Evolutionary conservation across 1,140 invertebrate species (phyloP).

Genomic region (Subanguina moxae): DNA sequence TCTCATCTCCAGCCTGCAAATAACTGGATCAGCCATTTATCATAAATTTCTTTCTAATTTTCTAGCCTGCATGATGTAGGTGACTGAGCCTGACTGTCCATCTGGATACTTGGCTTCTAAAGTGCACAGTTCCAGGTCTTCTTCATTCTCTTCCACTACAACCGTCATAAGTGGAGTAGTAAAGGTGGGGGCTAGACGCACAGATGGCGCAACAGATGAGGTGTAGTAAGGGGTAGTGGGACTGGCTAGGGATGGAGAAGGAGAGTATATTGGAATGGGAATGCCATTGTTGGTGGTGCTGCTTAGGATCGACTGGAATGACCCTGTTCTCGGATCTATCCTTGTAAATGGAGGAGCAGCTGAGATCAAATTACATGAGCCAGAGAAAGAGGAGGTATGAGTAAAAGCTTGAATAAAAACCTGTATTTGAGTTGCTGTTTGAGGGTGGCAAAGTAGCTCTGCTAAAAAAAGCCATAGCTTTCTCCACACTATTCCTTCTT

Average conservation of each 20-base stretch:
- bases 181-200: conserved; percentile 10
- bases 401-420: background rate
- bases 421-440: background rate
- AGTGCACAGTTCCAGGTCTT: conserved; percentile 43
- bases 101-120: conserved; percentile 52
- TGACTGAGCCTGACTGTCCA: conserved; percentile 29
- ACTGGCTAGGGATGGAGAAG: background rate
- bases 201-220: background rate
- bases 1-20: conserved; percentile 2
- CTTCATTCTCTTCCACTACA: conserved; percentile 52
- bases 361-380: background rate
- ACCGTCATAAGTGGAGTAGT: conserved; percentile 40
- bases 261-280: too few relatives aligned
- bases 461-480: background rate
- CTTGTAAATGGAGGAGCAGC: conserved; percentile 6
- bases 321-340: conserved; percentile 6
- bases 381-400: too few relatives aligned
- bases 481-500: background rate
- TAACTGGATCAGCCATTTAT: too few relatives aligned
- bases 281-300: too few relatives aligned
- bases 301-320: too few relatives aligned
- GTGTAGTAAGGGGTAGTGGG: background rate
- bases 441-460: background rate
- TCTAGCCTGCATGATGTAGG: conserved; percentile 4
- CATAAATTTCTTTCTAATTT: too few relatives aligned